Conservation (phyloP, 2,888 invertebrate genomes). For the Thera obeliscata region DNA sequence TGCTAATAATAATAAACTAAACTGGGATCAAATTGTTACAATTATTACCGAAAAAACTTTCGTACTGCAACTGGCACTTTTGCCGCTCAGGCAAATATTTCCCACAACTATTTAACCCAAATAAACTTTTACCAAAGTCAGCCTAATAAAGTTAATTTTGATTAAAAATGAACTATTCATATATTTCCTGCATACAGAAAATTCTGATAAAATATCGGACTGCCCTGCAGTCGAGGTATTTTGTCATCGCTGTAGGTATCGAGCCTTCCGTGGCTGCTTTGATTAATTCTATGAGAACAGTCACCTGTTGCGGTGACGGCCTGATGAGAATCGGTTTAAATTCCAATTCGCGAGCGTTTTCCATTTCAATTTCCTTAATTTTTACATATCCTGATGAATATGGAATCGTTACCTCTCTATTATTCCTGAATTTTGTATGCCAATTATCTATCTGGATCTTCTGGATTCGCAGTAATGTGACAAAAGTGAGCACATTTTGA, state of each 20-base stretch:
- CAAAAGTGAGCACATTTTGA: too few species aligned
- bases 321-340: conserved; percentile 24
- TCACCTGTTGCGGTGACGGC: conserved; percentile 30
- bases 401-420: background rate
- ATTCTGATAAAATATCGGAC: background rate
- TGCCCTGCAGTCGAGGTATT: background rate
- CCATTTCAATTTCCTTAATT: conserved; percentile 16
- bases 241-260: background rate
- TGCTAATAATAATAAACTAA: background rate
- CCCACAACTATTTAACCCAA: background rate
- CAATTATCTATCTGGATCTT: too few species aligned
- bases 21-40: background rate
- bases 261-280: conserved; percentile 1
- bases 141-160: background rate
- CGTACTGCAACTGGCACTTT: background rate
- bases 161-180: background rate
- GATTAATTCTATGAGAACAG: conserved; percentile 23
- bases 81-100: background rate
- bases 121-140: background rate
- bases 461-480: too few species aligned
- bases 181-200: background rate
- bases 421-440: too few species aligned
- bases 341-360: conserved; percentile 23
- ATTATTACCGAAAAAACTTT: background rate
- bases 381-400: conserved; percentile 26